Percentiles rank a stretch among this genome's conserved stretches.
phyloP scores from a whole-genome alignment of 2,797 vertebrate genomes.

The Taeniopygia guttata region DNA sequence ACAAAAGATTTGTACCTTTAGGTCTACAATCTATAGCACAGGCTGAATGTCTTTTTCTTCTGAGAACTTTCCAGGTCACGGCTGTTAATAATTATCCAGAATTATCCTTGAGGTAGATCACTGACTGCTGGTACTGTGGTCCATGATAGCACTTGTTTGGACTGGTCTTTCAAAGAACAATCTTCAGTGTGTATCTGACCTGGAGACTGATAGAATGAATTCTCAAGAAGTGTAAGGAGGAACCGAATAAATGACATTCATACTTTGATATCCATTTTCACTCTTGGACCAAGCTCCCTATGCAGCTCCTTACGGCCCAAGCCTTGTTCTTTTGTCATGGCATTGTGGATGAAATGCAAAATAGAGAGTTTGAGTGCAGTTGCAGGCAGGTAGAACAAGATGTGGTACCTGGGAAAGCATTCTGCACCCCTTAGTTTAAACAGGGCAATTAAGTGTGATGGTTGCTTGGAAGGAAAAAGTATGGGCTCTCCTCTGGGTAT shows the following conservation, averaged over 20 bases:
- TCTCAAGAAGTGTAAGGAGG: background rate
- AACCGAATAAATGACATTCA: background rate
- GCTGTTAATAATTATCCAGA: background rate
- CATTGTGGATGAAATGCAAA: fast-evolving
- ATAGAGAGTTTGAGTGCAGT: background rate
- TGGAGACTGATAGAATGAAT: background rate
- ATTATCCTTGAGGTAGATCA: background rate
- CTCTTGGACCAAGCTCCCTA: background rate
- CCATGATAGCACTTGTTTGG: background rate
- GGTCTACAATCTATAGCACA: background rate
- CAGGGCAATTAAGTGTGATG: background rate
- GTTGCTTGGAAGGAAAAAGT: background rate
- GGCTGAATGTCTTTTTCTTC: background rate
- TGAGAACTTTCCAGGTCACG: background rate
- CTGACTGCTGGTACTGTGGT: background rate
- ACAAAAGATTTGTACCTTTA: background rate
- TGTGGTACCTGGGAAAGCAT: background rate
- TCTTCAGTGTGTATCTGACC: background rate
- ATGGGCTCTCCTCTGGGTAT: background rate
- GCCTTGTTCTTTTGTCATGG: fast-evolving
- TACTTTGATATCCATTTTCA: background rate
- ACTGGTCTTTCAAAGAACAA: background rate
- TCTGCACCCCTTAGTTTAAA: background rate
- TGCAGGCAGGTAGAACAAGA: background rate
- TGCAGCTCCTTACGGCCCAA: background rate